Base-by-base conservation (phyloP, 2,113 vertebrate species). In the Tympanuchus pallidicinctus region DNA sequence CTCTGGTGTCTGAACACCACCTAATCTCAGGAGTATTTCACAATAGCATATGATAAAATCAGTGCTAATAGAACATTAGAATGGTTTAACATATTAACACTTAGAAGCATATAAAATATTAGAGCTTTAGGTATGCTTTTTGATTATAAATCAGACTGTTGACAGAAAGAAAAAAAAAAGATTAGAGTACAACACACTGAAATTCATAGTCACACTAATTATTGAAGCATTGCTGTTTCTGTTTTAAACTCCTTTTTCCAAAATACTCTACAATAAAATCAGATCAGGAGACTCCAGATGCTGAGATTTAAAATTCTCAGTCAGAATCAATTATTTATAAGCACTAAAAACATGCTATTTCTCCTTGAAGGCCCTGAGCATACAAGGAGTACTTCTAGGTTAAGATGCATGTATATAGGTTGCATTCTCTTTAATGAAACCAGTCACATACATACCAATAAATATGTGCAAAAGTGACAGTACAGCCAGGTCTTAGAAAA, bases 21-120 rank as follows among this genome's bases (percentile, higher is more conserved):
- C 88, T 86, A 95, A 92, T 96, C 91, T 92, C 80, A 83, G 70
- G 95, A 94, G 96, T 82, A 87, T 86, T 89, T 71, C 92, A 81
- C 93, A 94, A 94, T 17, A 95, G 74, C 74, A 60, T 73, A 82
- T 40, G 91, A 97, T 84, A 86, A 91, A 95, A 83, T 81, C 88
- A 95, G 72, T 40, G 92, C 52, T 91, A 94, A 95, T 90, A 91
- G 19, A 81, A 89, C 59, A 96, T 89, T 88, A 95, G 84, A 95
- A 94, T 12, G 65, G 45, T 95, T 97, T 90, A 93, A 92, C 72
- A 89, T 45, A 86, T 95, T 92, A 97, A 48, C 89, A 94, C 82
- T 95, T 96, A 78, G 19, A 92, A 85, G 70, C 45, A 32, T 74
- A 93, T 89, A 96, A 95, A 92, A 86, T 88, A 79, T 50, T 80